Conservation (phyloP, 2,888 invertebrate species). For the Barypeithes pellucidus region DNA sequence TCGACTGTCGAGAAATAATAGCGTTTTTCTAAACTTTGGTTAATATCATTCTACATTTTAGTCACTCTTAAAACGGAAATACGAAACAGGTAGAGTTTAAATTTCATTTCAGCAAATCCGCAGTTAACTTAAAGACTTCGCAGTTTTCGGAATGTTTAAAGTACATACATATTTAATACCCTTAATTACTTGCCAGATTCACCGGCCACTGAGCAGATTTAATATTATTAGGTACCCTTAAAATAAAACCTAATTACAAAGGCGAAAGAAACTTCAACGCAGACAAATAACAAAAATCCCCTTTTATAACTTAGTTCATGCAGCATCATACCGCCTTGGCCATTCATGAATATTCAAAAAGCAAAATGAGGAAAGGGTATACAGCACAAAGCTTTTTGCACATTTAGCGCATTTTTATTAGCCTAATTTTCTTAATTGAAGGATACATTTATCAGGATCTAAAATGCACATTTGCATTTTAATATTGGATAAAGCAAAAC, state of each 20-base stretch:
- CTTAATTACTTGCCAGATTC: neutral
- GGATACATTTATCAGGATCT: constrained; percentile 37
- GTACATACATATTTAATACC: neutral
- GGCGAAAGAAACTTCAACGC: constrained; percentile 33
- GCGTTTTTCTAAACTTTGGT: no score
- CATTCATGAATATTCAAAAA: constrained; percentile 53
- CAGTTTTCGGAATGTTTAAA: no score
- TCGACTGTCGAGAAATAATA: no score
- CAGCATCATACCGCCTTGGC: constrained; percentile 46
- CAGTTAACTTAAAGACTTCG: no score
- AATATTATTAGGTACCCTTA: constrained; percentile 34
- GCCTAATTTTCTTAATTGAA: constrained; percentile 39
- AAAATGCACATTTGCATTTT: constrained; percentile 29
- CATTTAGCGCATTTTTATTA: constrained; percentile 49
- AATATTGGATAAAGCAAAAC: neutral
- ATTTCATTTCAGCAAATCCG: no score
- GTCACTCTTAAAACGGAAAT: no score
- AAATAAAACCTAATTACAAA: constrained; percentile 48
- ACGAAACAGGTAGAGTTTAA: no score
- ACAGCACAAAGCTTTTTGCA: constrained; percentile 47
- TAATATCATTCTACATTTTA: no score
- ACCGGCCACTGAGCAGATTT: neutral
- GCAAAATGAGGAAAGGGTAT: constrained; percentile 45
- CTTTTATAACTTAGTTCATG: constrained; percentile 43
- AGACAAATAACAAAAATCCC: constrained; percentile 46